Evolutionary conservation across 2,888 invertebrate genomes (phyloP), one percentile per base, ranked within the genome.

Genomic region (Pyrgus malvae): DNA sequence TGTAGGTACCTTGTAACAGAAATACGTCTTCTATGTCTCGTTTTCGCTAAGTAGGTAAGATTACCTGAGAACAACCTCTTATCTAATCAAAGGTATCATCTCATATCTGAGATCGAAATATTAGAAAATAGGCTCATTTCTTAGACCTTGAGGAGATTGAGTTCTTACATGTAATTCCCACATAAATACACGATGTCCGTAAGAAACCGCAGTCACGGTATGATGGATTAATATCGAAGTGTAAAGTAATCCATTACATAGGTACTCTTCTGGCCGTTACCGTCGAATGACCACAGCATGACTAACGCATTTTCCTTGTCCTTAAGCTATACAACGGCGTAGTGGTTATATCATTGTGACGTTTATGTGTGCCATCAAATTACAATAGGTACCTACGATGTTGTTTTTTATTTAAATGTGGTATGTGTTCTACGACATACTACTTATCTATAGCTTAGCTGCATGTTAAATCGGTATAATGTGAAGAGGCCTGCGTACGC

Each of bases 271-370:
- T 44, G 48, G 25, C 38, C 29, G 55, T 55, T 45, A 55, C 55
- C 38, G 49, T 55, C 55, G 38, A 55, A 49, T 40, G 55, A 55
- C 38, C 37, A 49, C 45, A 17, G 55, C 48, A 31, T 55, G 51
- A 51, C 51, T 51, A 51, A 51, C 35, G 48, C 29, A 51, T 51
- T 51, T 51, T 51, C 51, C 51, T 51, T 21, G 51, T 44, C 37
- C 51, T 37, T 23, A 21, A 44, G 42, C 37, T 35, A 51, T 51
- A 31, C 42, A 44, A 33, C 17, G 5, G 29, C 25, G 25, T 14
- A 44, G 35, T 42, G 27, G 19, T 27, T 42, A 35, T 51, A 35
- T 51, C 51, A 51, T n/a, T 37, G 35, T 25, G 17, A 19, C 27
- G 35, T 42, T 35, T 44, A 27, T 44, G 25, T 51, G 19, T 41